phyloP scores from a whole-genome alignment of 1,140 invertebrate genomes.

The Amphibalanus amphitrite region DNA sequence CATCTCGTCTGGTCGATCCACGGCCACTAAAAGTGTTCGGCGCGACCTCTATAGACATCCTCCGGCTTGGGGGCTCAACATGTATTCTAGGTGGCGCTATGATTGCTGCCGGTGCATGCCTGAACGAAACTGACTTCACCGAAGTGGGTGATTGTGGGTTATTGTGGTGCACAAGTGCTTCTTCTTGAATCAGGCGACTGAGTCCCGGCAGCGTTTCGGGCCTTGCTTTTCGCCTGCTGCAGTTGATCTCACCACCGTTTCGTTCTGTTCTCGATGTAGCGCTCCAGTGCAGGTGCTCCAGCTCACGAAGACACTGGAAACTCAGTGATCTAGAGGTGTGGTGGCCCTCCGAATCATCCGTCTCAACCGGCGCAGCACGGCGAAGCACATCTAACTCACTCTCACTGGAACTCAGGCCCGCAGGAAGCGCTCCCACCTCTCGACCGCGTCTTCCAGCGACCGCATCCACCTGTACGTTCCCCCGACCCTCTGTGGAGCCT shows the following conservation, averaged over 20 bases:
- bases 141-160: neutral
- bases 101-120: too few species aligned
- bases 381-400: neutral
- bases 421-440: too few species aligned
- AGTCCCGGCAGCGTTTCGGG: neutral
- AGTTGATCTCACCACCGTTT: too few species aligned
- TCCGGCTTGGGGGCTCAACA: neutral
- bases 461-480: neutral
- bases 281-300: neutral
- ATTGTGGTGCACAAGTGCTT: neutral
- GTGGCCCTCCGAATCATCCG: neutral
- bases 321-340: neutral
- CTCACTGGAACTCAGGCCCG: neutral
- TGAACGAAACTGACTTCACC: neutral
- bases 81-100: neutral
- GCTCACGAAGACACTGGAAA: neutral
- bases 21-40: neutral
- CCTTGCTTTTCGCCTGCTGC: too few species aligned
- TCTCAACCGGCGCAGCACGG: neutral
- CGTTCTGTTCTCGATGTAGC: too few species aligned
- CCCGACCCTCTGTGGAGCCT: too few species aligned
- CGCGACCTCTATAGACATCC: neutral
- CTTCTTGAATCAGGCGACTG: neutral
- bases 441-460: too few species aligned
- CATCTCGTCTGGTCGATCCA: neutral